phyloP scores from a whole-genome alignment of 1,140 invertebrate genomes.

The Pseudomyrmex gracilis region DNA sequence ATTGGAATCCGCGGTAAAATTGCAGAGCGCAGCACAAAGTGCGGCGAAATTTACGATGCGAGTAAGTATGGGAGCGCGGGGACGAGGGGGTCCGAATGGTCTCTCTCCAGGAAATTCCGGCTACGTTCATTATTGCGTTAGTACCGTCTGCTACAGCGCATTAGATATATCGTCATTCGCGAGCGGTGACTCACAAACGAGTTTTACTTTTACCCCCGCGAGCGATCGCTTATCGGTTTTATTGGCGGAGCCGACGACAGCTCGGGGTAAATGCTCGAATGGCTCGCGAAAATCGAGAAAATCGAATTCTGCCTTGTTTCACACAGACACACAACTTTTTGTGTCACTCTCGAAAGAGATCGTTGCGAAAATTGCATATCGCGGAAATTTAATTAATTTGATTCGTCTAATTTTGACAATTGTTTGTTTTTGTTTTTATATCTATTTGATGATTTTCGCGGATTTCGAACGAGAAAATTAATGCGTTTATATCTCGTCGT shows the following conservation, averaged over 20 bases:
- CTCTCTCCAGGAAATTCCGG: constrained; percentile 53
- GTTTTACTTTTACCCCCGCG: constrained; percentile 53
- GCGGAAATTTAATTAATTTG: neutral
- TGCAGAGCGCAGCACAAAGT: constrained; percentile 51
- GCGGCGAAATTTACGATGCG: constrained; percentile 60
- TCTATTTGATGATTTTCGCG: too few species aligned
- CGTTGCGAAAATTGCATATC: neutral
- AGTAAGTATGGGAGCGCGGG: neutral
- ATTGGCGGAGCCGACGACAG: constrained; percentile 28
- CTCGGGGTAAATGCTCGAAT: neutral
- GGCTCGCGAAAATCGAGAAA: constrained; percentile 15
- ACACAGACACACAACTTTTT: neutral
- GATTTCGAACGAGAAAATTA: neutral
- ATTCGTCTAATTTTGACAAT: neutral
- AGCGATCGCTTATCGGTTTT: constrained; percentile 50
- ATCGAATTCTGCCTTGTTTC: constrained; percentile 8
- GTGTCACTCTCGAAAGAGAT: neutral
- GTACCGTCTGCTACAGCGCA: constrained; percentile 51
- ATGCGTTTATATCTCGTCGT: neutral
- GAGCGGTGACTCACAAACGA: constrained; percentile 35
- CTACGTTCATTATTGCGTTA: constrained; percentile 66
- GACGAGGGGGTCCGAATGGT: neutral
- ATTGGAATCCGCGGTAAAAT: constrained; percentile 63
- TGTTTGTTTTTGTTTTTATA: too few species aligned
- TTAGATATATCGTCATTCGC: constrained; percentile 48